phyloP scores from a whole-genome alignment of 2,797 vertebrate species.

The Mormyrus proboscirostris region DNA sequence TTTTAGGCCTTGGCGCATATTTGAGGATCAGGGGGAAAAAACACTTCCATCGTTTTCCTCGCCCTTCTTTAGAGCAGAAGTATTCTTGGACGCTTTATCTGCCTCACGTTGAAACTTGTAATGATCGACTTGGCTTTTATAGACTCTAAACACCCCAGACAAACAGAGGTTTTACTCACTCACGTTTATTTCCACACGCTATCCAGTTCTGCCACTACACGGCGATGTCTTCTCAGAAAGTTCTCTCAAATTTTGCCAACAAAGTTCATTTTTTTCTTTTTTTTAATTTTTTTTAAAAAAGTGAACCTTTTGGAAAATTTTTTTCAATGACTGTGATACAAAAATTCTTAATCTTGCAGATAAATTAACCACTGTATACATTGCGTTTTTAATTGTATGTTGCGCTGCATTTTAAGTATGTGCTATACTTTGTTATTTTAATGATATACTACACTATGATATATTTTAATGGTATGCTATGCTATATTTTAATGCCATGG shows the following conservation, averaged over 20 bases:
- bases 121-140: conserved; percentile 32
- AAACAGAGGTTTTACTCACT: conserved; percentile 45
- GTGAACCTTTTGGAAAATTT: background rate
- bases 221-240: conserved; percentile 15
- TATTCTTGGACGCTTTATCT: conserved; percentile 36
- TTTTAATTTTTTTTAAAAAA: background rate
- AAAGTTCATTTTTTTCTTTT: conserved; percentile 20
- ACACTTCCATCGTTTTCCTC: background rate
- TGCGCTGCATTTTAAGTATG: background rate
- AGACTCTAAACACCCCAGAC: conserved; percentile 41
- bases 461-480: background rate
- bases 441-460: background rate
- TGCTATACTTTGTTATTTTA: background rate
- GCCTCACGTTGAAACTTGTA: conserved; percentile 44
- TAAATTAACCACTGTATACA: background rate
- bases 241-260: conserved; percentile 10
- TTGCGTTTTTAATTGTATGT: background rate
- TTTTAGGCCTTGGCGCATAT: conserved; percentile 5
- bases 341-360: conserved; percentile 5
- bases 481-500: background rate
- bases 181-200: conserved; percentile 23
- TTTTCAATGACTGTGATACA: conserved; percentile 2
- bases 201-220: conserved; percentile 24
- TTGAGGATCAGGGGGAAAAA: conserved; percentile 28
- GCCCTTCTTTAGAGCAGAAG: conserved; percentile 42